Percentiles rank a stretch among this genome's conserved stretches.
Evolutionary conservation across 2,888 invertebrate species (phyloP).

Genomic region (Oscheius sp.): DNA sequence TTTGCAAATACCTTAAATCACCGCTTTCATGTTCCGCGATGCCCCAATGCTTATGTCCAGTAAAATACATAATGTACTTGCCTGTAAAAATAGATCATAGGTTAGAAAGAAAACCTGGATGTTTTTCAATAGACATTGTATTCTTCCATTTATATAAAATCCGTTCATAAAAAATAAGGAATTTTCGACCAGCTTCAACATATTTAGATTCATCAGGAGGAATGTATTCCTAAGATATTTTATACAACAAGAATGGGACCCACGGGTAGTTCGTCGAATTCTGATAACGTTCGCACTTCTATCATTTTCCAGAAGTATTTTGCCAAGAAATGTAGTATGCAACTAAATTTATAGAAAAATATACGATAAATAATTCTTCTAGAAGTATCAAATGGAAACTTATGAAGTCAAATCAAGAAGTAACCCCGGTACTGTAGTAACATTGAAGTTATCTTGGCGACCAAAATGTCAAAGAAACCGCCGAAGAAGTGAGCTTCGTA

Average conservation of each 20-base stretch:
- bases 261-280: too few species aligned
- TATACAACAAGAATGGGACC: not conserved
- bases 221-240: not conserved
- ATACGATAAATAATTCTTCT: too few species aligned
- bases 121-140: conserved; percentile 6
- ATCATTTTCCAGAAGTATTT: too few species aligned
- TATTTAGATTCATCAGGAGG: not conserved
- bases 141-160: conserved; percentile 2
- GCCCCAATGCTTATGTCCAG: not conserved
- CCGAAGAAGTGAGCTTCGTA: too few species aligned
- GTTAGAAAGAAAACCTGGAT: not conserved
- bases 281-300: too few species aligned
- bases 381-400: too few species aligned
- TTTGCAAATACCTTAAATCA: not conserved
- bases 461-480: too few species aligned
- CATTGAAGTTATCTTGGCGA: too few species aligned
- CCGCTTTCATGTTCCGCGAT: not conserved
- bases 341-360: too few species aligned
- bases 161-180: not conserved
- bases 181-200: not conserved
- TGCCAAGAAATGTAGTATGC: too few species aligned
- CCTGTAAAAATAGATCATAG: not conserved
- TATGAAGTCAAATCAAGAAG: too few species aligned
- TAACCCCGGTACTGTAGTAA: too few species aligned
- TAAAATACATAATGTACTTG: not conserved